Base-by-base conservation (phyloP, 23 tunicate genomes). In the Trididemnum miniatum region DNA sequence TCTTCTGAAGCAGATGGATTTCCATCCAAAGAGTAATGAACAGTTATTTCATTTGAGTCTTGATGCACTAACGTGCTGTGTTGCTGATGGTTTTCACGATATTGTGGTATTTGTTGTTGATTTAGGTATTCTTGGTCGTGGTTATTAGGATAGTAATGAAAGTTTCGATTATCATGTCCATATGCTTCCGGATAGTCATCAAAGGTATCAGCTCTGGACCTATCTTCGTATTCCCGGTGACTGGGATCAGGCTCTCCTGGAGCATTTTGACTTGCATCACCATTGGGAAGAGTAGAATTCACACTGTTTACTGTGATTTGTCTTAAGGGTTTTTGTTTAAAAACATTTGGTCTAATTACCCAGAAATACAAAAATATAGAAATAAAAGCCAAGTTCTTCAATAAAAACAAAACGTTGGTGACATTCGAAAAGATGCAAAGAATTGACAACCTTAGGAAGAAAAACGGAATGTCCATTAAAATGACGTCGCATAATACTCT, bases 391-490 rank as follows among this genome's bases (percentile, higher is more conserved):
- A 88, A 74, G 73, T 88, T 88, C 52, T 90, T 90, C 76, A 90
- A 69, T 57, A 90, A 44, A 62, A 90, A 90, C 34, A 90, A 65
- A 29, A 81, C 76, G 33, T 80, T 65, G 30, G 82, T 72, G 59
- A 75, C 34, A 22, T 87, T 37, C 38, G 80, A 83, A 69, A 57
- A 90, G 38, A 62, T 38, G 39, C 89, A 80, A 27, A 85, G 62
- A 52, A 80, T 35, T 20, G 89, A 35, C 7, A 90, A 66, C 1
- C 96, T 80, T 26, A 90, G 83, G 1, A 85, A 80, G 72, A 90
- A 90, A 39, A 85, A 90, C n/a, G 96, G 96, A 34, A 90, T 36
- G 28, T 90, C 96, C 36, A 87, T 77, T 23, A 90, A 63, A 31
- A 86, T 24, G 27, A 90, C 87, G 15, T 88, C 35, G 69, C 67